phyloP scores from a whole-genome alignment of 2,888 invertebrate species.

The Drosophila neoperkinsi region DNA sequence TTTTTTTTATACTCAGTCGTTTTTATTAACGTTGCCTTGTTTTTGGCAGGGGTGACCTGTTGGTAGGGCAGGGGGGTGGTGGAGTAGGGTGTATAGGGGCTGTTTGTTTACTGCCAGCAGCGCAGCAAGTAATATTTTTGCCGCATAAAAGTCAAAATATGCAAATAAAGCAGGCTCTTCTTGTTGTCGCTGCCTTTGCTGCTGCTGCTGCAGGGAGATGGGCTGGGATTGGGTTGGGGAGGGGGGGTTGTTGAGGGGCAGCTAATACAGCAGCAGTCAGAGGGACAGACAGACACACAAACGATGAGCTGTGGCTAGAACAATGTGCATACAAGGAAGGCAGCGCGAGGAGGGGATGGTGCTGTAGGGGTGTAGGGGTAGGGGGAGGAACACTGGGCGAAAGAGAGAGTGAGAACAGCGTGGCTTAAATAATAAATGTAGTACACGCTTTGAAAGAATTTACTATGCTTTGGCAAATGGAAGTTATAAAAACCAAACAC shows the following conservation, averaged over 20 bases:
- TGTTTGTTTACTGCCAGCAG: slow-evolving; percentile 71
- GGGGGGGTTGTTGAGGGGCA: not conserved
- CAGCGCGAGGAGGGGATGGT: not conserved
- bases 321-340: slow-evolving; percentile 48
- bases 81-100: slow-evolving; percentile 16
- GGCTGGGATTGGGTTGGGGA: not conserved
- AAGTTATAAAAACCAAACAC: slow-evolving; percentile 73
- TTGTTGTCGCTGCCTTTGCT: slow-evolving; percentile 34
- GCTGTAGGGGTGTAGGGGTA: not conserved
- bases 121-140: slow-evolving; percentile 77
- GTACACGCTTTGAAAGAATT: slow-evolving; percentile 78
- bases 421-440: slow-evolving; percentile 77
- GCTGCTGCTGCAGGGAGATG: not conserved
- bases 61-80: slow-evolving; percentile 11
- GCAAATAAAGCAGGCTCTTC: slow-evolving; percentile 68
- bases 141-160: slow-evolving; percentile 78
- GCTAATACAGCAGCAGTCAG: slow-evolving; percentile 60
- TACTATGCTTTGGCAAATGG: slow-evolving; percentile 77
- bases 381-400: not conserved
- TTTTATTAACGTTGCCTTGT: slow-evolving; percentile 69
- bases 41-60: slow-evolving; percentile 30
- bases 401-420: slow-evolving; percentile 44
- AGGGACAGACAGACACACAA: slow-evolving; percentile 39
- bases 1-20: slow-evolving; percentile 42
- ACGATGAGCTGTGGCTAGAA: slow-evolving; percentile 42